Evolutionary conservation across 2,797 vertebrate species (phyloP), one percentile per base, ranked within the genome.

Genomic region (Lagocephalus sceleratus): DNA sequence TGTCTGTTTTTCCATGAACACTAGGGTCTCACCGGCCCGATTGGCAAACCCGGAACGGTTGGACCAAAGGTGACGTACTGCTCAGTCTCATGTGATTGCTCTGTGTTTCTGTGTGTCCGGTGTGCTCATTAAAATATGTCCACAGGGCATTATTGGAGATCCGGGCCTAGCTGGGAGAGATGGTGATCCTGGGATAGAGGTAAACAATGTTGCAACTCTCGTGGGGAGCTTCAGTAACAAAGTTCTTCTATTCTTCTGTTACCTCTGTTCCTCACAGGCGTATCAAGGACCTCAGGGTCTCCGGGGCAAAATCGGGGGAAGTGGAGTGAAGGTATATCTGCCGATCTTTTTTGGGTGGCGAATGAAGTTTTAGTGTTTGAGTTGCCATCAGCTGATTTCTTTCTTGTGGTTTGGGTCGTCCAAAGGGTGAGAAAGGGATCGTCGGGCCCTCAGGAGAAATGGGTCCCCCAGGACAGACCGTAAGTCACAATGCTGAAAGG

Each of bases 211-310:
- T 11, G n/a, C 16, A 12, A 40, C 41, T 9, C 43, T 41, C 14
- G 20, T 20, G 6, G 25, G 40, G 6, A 29, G 38, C 38, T 57
- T 49, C 26, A 40, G 14, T 42, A 48, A 10, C 21, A n/a, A 5
- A 46, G 45, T 2, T 15, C 23, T 51, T 44, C 6, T 51, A n/a
- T 51, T 32, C 32, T 35, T 59, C 4, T 38, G 54, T 51, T 12
- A 56, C 26, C 39, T 56, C 3, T 26, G 5, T 48, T 73, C 47
- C 35, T 26, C 38, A 5, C 75, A 94, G 92, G 91, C 91, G 20
- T 92, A 92, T 84, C 92, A 94, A 88, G 93, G 92, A 79, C 77
- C 78, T 48, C 92, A 93, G 66, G 92, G 92, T 58, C 55, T 32
- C 14, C 67, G 71, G 35, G 92, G 92, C 46, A 85, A 72, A 71